Evolutionary conservation across 2,797 vertebrate species (phyloP), one percentile per base, ranked within the genome.

Genomic region (Pseudotriccus pelzelni): DNA sequence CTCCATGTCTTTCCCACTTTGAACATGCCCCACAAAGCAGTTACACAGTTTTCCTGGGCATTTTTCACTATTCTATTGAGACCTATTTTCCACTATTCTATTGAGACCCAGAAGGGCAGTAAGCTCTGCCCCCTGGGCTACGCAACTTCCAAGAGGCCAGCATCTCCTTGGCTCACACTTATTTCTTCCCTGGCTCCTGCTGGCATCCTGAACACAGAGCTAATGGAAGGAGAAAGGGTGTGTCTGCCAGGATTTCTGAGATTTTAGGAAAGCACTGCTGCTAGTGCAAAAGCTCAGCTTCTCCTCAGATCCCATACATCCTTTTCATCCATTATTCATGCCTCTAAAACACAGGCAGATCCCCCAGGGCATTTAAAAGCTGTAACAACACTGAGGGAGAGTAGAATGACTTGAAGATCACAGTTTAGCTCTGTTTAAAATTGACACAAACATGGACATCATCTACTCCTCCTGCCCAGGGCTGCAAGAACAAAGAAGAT

Each of bases 321-420:
- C 56, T 95, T 92, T 90, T 89, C 75, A 90, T 94, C 94, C 75
- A 70, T 72, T 93, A 95, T 94, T 93, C 70, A 85, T 9, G 2
- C 24, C 24, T 74, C 32, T 82, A 78, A 89, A 94, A 56, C 36
- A 83, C 37, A 77, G 58, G 44, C 50, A 95, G 81, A 79, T 19
- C 36, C 59, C 50, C 32, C 12, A 27, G 63, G 56, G 59, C 87
- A 87, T 69, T 87, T 15, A 66, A 90, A 94, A 90, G 88, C 41
- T 87, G 52, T 64, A 90, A 53, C 59, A 79, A 59, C 64, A 50
- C 37, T 59, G 20, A 34, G 25, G 43, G 79, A 92, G 68, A 84
- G 68, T 60, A 80, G 75, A 84, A 82, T 49, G 70, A 63, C 59
- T 86, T 27, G 15, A 76, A 84, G 84, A 93, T 92, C 89, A 87